Base-by-base conservation (phyloP, 2,113 vertebrate species). In the human region DNA sequence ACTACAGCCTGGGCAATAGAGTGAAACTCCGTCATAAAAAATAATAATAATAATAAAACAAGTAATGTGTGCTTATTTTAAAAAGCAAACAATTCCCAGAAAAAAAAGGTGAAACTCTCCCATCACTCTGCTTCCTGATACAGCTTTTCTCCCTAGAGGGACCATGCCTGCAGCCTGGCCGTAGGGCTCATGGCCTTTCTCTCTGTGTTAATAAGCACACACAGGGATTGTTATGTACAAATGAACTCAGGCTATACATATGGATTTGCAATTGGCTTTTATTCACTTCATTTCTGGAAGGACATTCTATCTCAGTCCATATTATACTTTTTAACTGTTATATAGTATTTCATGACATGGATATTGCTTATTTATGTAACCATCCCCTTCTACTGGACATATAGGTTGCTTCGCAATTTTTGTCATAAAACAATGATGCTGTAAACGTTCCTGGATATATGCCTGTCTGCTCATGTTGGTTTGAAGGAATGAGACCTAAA, bases 261-360 rank as follows among this genome's bases (percentile, higher is more conserved):
- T 35, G 52, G 86, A 90, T 97, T 90, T 87, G 57, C 55, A 30
- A 75, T 52, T 90, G 55, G 81, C 82, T 93, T 94, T 40, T 52
- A 0, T 70, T 90, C 85, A 84, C 87, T 96, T 96, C 40, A 43
- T 88, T 95, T 96, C 89, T 88, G 88, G 61, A 55, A 68, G 45
- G 91, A 45, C 48, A 84, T 91, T 86, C 90, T 14, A 35, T 75
- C 35, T 40, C 30, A 10, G 27, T 38, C 68, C 78, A 84, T 52
- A 38, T 27, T 83, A 57, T 83, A 93, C 59, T 81, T 94, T 93
- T 72, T 50, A 93, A 43, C 43, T 43, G 43, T 43, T 43, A 43
- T 43, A 81, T 35, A 84, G 45, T 70, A 89, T 89, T 86, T 86
- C 32, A 6, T 72, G 84, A 64, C 78, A 76, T 43, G 11, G 43